Conservation (phyloP, 1,140 invertebrate species). For the Penaeus japonicus region DNA sequence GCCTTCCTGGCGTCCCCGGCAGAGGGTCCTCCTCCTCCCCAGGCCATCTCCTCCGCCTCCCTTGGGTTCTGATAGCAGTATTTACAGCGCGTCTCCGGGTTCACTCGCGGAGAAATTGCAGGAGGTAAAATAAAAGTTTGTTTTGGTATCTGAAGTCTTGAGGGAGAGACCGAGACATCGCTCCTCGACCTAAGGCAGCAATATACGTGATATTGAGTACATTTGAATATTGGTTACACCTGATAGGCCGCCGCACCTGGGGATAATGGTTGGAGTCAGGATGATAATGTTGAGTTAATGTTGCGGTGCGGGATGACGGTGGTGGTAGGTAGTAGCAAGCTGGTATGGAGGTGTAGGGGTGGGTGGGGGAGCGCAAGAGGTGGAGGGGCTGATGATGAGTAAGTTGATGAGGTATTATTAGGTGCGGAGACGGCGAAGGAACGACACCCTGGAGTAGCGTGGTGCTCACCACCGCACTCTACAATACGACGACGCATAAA, state of each 20-base stretch:
- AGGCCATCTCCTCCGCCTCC: too few relatives aligned
- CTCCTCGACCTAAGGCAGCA: background rate
- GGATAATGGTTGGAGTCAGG: conserved; percentile 10
- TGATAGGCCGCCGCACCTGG: background rate
- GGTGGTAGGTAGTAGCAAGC: too few relatives aligned
- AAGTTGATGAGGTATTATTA: conserved; percentile 15
- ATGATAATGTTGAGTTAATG: conserved; percentile 25
- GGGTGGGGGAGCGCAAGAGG: too few relatives aligned
- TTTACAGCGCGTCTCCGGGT: too few relatives aligned
- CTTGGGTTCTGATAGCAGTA: too few relatives aligned
- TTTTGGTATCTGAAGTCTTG: too few relatives aligned
- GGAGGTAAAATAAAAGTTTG: too few relatives aligned
- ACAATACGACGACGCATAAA: conserved; percentile 1
- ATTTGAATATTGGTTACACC: conserved; percentile 24
- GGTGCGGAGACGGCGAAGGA: background rate
- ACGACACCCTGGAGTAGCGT: background rate
- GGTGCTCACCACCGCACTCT: conserved; percentile 9
- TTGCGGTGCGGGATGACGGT: background rate
- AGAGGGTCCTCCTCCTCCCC: too few relatives aligned
- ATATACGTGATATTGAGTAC: background rate
- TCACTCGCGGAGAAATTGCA: too few relatives aligned
- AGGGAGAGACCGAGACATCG: background rate
- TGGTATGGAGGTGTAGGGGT: too few relatives aligned
- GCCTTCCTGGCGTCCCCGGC: too few relatives aligned
- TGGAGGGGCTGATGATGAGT: background rate